Base-by-base conservation (phyloP, 2,113 vertebrate genomes). In the Burhinus bistriatus region DNA sequence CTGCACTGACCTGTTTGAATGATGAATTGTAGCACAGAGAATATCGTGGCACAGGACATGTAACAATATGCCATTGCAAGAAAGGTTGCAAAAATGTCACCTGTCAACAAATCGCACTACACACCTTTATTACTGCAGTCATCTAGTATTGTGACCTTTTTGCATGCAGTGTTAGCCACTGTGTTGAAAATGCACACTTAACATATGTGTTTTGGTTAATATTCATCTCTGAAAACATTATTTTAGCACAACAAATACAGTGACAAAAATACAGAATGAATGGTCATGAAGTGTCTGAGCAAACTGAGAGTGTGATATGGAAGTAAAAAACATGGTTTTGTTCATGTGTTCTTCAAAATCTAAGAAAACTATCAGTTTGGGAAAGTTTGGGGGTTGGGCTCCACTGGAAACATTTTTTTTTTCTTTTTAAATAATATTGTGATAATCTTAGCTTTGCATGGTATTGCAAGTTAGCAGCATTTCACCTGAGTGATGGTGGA, bases 21-120 rank as follows among this genome's bases (percentile, higher is more conserved):
- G 89, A 95, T 81, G 59, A 91, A 92, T 94, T 91, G 82, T 65
- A 92, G 85, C 76, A 77, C 42, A 51, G 59, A 69, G 61, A 54
- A n/a, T 54, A 42, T 82, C 66, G 42, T 69, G 73, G 58, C 58
- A 81, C 26, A 62, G 83, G 65, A 59, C 73, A 73, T 91, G 86
- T 79, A 79, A 72, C 73, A 85, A 69, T 87, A 89, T 73, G 87
- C 70, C 73, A 54, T 83, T 38, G 58, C 69, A 95, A 69, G 49
- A 89, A 95, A 95, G 77, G 57, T 76, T 91, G 49, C 40, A 80
- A 77, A 96, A 96, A 95, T 91, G 73, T 95, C 91, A 93, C 40
- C 81, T 89, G 52, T 54, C 90, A 89, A 51, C 91, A 94, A 78
- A 68, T 91, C 1, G 0, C 40, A 49, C 16, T 54, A 34, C 27